phyloP scores from a whole-genome alignment of 2,113 vertebrate species.

The Athene cunicularia region DNA sequence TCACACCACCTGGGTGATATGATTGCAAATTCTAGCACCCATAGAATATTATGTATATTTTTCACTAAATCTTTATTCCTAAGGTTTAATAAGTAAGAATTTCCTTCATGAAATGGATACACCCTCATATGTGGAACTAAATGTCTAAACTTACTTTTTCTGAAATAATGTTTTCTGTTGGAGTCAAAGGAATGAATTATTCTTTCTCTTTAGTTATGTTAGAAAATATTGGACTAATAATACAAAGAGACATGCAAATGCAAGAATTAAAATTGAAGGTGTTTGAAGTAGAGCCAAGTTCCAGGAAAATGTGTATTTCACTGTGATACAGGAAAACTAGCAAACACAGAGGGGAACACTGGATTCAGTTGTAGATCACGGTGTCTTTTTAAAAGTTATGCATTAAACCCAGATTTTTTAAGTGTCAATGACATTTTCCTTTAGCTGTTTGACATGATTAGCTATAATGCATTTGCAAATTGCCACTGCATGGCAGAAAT shows the following conservation, averaged over 20 bases:
- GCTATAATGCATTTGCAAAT: slow-evolving; percentile 17
- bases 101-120: not conserved
- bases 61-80: not conserved
- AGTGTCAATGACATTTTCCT: not conserved
- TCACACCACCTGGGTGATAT: not conserved
- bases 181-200: not conserved
- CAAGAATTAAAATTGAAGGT: not conserved
- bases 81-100: not conserved
- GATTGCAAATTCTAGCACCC: not conserved
- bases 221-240: not conserved
- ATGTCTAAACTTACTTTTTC: not conserved
- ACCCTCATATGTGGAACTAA: rapidly evolving
- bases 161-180: not conserved
- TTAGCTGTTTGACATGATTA: slow-evolving; percentile 16
- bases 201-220: not conserved
- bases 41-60: not conserved
- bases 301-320: not conserved
- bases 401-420: not conserved
- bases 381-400: not conserved
- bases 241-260: not conserved
- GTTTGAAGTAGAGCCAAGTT: not conserved
- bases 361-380: not conserved
- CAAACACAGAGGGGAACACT: not conserved
- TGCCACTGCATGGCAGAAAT: slow-evolving; percentile 34
- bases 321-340: not conserved